These are phyloP conservation scores for Drosophila bocqueti DNA, from an alignment of 1,140 invertebrate genomes.

Conservation along the genomic window DNA sequence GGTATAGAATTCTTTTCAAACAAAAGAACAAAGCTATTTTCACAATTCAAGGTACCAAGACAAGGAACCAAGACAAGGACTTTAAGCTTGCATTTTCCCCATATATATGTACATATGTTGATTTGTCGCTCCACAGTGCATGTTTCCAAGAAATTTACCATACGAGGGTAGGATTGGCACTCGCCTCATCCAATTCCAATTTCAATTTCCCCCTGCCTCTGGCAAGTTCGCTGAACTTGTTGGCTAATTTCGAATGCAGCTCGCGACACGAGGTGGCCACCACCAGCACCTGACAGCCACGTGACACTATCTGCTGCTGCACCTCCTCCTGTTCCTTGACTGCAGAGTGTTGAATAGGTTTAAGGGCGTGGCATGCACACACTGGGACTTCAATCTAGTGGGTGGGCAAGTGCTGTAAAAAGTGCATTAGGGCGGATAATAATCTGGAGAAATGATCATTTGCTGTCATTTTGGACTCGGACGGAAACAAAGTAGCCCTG, in stretches of 20 bases:
- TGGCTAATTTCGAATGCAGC: conserved; percentile 69
- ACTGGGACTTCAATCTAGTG: conserved; percentile 10
- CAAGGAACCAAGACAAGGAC: too few relatives aligned
- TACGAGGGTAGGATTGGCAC: conserved; percentile 8
- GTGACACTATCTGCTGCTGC: conserved; percentile 66
- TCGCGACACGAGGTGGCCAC: conserved; percentile 38
- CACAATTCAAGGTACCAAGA: too few relatives aligned
- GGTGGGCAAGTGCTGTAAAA: conserved; percentile 28
- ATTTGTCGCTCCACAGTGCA: conserved; percentile 17
- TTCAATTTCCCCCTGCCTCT: conserved; percentile 5
- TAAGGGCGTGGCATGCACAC: conserved; percentile 38
- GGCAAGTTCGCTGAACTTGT: conserved; percentile 48
- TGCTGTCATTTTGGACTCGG: conserved; percentile 4
- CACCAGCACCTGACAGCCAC: conserved; percentile 58
- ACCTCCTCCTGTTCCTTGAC: conserved; percentile 3
- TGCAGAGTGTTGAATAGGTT: conserved; percentile 15
- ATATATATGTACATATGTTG: background rate
- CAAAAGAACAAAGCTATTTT: too few relatives aligned
- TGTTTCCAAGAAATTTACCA: conserved; percentile 16
- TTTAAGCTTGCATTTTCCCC: background rate
- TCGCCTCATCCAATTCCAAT: conserved; percentile 25
- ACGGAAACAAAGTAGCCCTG: conserved; percentile 23
- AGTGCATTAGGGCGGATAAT: conserved; percentile 42
- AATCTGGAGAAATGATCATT: conserved; percentile 39
- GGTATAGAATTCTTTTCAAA: background rate